Percentiles rank a stretch among this genome's conserved stretches.
Evolutionary conservation across 2,113 vertebrate species (phyloP).

Genomic region (Panthera tigris): DNA sequence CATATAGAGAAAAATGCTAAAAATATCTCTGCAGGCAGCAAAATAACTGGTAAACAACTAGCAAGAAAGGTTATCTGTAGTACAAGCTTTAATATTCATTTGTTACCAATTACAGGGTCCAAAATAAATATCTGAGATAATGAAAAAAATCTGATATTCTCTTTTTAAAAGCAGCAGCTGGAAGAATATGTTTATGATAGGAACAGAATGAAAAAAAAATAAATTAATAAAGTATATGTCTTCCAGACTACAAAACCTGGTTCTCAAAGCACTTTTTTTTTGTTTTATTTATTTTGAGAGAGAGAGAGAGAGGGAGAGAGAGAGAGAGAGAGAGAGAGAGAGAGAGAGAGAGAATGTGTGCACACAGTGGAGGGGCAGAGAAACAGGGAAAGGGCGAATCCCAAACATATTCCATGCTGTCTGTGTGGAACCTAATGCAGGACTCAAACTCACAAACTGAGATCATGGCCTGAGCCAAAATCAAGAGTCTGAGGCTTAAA

Average conservation of each 20-base stretch:
- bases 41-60: constrained; percentile 33
- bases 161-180: neutral
- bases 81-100: constrained; percentile 4
- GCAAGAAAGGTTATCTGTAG: neutral
- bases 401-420: too few species aligned
- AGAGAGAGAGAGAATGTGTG: too few species aligned
- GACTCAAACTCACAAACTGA: too few species aligned
- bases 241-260: neutral
- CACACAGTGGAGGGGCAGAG: too few species aligned
- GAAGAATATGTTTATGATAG: neutral
- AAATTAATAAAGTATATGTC: neutral
- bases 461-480: too few species aligned
- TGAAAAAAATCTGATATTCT: neutral
- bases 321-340: too few species aligned
- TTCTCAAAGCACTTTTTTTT: neutral
- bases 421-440: too few species aligned
- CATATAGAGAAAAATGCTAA: constrained; percentile 15
- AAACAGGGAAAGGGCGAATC: too few species aligned
- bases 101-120: neutral
- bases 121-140: constrained; percentile 49
- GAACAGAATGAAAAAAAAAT: neutral
- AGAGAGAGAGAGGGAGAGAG: too few species aligned
- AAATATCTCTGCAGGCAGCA: neutral
- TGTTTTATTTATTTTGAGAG: too few species aligned
- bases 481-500: too few species aligned